A percentile compares a stretch with the other conserved stretches of the same genome.
phyloP scores from a whole-genome alignment of 1,140 invertebrate species.

The Belonocnema kinseyi region DNA sequence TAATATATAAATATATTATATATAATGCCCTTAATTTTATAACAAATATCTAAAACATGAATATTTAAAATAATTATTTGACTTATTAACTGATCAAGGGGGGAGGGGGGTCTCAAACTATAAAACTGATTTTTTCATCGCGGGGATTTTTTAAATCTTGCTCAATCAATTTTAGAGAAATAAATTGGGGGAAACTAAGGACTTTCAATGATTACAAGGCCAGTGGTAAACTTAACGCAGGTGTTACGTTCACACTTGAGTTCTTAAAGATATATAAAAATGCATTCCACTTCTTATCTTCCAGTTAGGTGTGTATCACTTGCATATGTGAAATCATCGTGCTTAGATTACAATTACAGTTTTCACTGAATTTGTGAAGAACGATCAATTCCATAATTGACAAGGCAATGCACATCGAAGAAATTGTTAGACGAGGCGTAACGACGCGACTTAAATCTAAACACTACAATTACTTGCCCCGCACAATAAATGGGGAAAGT shows the following conservation, averaged over 20 bases:
- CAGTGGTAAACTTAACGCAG: constrained; percentile 5
- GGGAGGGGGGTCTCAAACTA: no score
- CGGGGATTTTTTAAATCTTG: no score
- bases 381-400: neutral
- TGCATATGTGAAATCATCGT: neutral
- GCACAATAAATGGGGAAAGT: neutral
- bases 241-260: constrained; percentile 10
- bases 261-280: constrained; percentile 1
- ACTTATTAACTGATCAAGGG: no score
- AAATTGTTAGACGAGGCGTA: neutral
- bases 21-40: no score
- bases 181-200: neutral
- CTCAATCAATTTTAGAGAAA: no score
- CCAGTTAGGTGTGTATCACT: neutral
- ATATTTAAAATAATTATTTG: no score
- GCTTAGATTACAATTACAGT: constrained; percentile 4
- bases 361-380: neutral
- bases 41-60: no score
- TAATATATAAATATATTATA: no score
- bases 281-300: constrained; percentile 4
- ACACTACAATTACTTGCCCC: neutral
- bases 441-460: neutral
- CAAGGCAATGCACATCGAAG: neutral
- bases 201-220: neutral
- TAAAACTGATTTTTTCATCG: no score